These are phyloP conservation scores for Tinea trinotella DNA, from an alignment of 2,888 invertebrate species.

Conservation along the genomic window DNA sequence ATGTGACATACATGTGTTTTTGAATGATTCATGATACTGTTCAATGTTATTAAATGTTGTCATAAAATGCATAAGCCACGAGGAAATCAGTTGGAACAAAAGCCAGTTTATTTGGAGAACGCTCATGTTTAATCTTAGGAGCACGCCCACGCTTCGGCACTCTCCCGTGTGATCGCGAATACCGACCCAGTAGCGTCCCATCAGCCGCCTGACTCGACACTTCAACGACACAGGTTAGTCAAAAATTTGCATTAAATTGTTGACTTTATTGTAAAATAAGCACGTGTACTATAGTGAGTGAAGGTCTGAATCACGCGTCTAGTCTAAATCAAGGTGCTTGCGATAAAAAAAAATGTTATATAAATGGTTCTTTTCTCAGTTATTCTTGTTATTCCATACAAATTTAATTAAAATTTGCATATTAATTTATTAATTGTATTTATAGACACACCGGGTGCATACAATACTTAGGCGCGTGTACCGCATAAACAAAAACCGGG, in stretches of 20 bases:
- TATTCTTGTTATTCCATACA: background rate
- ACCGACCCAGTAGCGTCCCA: constrained; percentile 45
- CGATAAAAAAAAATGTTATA: background rate
- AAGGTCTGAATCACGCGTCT: background rate
- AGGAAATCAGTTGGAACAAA: constrained; percentile 57
- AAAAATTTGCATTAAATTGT: constrained; percentile 25
- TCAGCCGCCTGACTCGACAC: constrained; percentile 51
- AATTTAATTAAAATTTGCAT: background rate
- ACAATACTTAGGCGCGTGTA: constrained; percentile 47
- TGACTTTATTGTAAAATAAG: background rate
- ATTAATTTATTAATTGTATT: background rate
- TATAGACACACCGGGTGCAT: constrained; percentile 54
- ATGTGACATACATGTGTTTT: too few species aligned
- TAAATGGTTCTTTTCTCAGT: background rate
- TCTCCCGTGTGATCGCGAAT: constrained; percentile 25
- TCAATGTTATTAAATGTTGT: too few species aligned
- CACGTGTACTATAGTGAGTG: background rate
- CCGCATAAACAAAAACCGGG: constrained; percentile 59
- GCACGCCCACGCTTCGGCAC: constrained; percentile 49
- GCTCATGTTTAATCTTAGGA: constrained; percentile 67
- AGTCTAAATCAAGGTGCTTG: background rate
- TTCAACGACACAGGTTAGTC: constrained; percentile 63
- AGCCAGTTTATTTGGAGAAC: constrained; percentile 65
- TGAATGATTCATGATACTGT: too few species aligned
- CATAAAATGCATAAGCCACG: constrained; percentile 25